A percentile compares a stretch with the other conserved stretches of the same genome.
Conservation (phyloP, 2,113 vertebrate genomes). For the Stercorarius parasiticus region DNA sequence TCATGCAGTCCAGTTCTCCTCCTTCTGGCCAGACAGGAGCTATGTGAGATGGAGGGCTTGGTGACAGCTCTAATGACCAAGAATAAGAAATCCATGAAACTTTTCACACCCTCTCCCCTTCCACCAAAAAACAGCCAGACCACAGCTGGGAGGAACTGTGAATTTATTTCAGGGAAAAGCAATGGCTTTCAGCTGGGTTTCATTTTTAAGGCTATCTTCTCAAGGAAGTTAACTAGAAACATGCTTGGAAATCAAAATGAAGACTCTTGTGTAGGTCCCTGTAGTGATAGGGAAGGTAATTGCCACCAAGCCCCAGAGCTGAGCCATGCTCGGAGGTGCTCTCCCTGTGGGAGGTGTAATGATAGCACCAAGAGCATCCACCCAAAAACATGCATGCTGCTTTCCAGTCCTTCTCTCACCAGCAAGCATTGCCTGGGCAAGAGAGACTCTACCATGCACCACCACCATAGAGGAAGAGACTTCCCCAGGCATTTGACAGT, state of each 20-base stretch:
- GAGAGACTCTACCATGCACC: rapidly evolving
- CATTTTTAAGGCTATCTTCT: neutral
- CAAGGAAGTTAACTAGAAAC: neutral
- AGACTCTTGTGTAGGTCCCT: neutral
- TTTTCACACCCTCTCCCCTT: neutral
- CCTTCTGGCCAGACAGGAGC: neutral
- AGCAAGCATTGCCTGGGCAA: neutral
- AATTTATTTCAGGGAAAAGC: neutral
- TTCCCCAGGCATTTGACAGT: neutral
- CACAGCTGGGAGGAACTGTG: neutral
- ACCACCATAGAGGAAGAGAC: neutral
- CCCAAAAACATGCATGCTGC: rapidly evolving
- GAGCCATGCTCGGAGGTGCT: neutral
- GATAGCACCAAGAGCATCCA: neutral
- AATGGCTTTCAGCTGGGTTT: neutral
- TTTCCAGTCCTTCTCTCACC: neutral
- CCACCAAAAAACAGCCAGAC: neutral
- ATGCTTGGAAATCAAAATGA: neutral
- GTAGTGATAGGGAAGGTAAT: neutral
- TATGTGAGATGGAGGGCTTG: neutral
- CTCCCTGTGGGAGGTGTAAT: rapidly evolving
- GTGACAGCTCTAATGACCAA: neutral
- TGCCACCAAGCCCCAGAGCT: neutral
- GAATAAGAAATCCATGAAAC: neutral
- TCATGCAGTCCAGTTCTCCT: neutral